phyloP scores from a whole-genome alignment of 2,113 vertebrate species.

The Dipodomys spectabilis region DNA sequence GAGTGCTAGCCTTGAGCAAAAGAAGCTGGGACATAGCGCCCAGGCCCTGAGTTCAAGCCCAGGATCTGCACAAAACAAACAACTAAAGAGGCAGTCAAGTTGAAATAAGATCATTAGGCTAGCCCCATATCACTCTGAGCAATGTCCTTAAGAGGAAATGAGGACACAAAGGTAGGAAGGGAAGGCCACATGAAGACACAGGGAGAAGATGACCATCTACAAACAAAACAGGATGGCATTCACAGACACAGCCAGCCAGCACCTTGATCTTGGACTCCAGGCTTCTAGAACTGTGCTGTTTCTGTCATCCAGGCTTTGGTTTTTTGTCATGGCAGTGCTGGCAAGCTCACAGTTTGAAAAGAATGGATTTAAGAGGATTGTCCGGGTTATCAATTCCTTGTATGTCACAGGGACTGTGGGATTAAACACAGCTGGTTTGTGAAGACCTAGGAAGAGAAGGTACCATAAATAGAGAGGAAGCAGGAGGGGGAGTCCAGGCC shows the following conservation, averaged over 20 bases:
- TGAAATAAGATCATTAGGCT: constrained; percentile 26
- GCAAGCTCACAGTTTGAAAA: background rate
- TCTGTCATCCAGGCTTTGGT: background rate
- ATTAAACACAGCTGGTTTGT: background rate
- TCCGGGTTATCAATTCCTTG: no score
- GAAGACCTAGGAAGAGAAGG: background rate
- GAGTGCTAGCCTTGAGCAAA: no score
- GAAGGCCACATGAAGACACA: background rate
- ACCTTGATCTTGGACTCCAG: background rate
- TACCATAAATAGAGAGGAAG: background rate
- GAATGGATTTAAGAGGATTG: background rate
- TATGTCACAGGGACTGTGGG: background rate
- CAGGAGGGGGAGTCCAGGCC: background rate
- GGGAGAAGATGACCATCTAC: background rate
- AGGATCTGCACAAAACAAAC: no score
- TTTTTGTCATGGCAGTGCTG: background rate
- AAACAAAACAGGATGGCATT: background rate
- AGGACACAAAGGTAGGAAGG: background rate
- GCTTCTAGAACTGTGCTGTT: background rate
- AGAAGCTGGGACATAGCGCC: no score
- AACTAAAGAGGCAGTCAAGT: background rate
- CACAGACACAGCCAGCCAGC: background rate
- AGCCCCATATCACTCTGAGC: background rate
- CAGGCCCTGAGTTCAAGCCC: no score
- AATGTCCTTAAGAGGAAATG: constrained; percentile 28